phyloP scores from a whole-genome alignment of 2,888 invertebrate genomes.

The Ceramica pisi region DNA sequence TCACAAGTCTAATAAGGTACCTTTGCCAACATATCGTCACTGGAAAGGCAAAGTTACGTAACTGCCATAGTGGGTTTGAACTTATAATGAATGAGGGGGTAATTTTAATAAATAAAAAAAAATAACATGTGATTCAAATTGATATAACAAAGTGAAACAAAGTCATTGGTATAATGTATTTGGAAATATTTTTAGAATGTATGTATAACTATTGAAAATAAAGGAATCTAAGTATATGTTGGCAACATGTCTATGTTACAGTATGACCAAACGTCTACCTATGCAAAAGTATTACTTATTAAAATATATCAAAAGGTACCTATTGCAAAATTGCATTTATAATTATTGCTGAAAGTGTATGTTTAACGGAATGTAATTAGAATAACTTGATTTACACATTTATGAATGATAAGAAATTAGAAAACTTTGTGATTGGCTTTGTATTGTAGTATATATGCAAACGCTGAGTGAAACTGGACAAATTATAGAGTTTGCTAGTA shows the following conservation, averaged over 20 bases:
- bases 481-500: constrained; percentile 3
- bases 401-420: background rate
- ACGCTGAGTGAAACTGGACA: constrained; percentile 15
- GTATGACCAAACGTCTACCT: background rate
- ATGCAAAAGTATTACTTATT: background rate
- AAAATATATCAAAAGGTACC: constrained; percentile 11
- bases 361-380: background rate
- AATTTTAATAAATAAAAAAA: background rate
- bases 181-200: constrained; percentile 29
- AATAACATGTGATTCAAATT: constrained; percentile 18
- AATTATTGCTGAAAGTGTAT: constrained; percentile 19
- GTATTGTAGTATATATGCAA: constrained; percentile 22
- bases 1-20: too few relatives aligned
- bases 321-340: constrained; percentile 44
- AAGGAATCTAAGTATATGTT: constrained; percentile 2
- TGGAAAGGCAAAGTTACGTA: too few relatives aligned
- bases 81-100: background rate
- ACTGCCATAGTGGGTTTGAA: too few relatives aligned
- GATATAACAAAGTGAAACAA: background rate
- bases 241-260: constrained; percentile 5
- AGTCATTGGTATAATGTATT: constrained; percentile 30
- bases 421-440: constrained; percentile 7
- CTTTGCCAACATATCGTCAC: background rate
- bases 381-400: constrained; percentile 10
- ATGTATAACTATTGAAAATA: background rate